Evolutionary conservation across 2,888 invertebrate species (phyloP), one percentile per base, ranked within the genome.

Genomic region (Plagiodera versicolora): DNA sequence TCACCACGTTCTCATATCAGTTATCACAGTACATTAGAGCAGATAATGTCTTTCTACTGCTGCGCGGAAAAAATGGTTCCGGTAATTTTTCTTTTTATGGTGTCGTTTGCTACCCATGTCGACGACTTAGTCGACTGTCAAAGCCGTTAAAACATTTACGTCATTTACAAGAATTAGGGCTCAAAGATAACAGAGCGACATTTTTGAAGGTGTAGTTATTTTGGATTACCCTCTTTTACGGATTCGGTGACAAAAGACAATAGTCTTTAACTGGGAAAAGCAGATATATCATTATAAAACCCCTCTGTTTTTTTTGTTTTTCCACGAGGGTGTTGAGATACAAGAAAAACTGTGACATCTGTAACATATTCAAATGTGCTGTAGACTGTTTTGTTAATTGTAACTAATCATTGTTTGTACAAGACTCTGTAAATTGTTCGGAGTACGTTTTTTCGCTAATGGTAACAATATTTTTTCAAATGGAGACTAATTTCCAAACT

Each of bases 91-190:
- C 62, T 62, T 62, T 61, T 61, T 62, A 58, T 58, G 55, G 62
- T 44, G 58, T 58, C 58, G 56, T 62, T 62, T 58, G 55, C 50
- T 52, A 50, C 55, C 44, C 51, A 58, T 62, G 62, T 58, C 58
- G 62, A 54, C 58, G 58, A 62, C 39, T 58, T 51, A 56, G 35
- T 62, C 44, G 58, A 52, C 45, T 56, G 45, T 56, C 50, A 48
- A 62, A 55, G 51, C 58, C 62, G 62, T 58, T 62, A 55, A 62
- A 58, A 62, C 56, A 62, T 62, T 62, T 60, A 58, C 53, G 48
- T 47, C 58, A 53, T 53, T 53, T 58, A 59, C 59, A 6, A 49
- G 46, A 61, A 55, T 60, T 56, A 47, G 58, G 58, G 62, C 20
- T n/a, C 4, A 39, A 50, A 60, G 55, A 49, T 60, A 60, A 60